Evolutionary conservation across 1,140 invertebrate genomes (phyloP).

Genomic region (Aphis craccivora): DNA sequence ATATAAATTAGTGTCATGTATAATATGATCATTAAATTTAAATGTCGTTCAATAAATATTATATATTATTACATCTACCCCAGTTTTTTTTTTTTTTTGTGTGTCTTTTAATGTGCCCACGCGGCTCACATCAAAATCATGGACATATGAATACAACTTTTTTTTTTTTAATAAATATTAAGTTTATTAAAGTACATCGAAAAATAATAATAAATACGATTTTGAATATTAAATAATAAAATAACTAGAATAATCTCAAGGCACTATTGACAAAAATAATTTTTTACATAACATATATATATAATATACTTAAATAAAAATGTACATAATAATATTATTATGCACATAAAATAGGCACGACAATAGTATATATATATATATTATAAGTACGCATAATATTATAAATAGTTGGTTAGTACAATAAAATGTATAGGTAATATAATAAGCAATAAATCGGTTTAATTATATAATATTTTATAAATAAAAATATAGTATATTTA

Average conservation of each 20-base stretch:
- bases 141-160: too few relatives aligned
- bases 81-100: too few relatives aligned
- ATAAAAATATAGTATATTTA: constrained; percentile 36
- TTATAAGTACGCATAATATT: not conserved
- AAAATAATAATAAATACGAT: constrained; percentile 46
- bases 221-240: constrained; percentile 42
- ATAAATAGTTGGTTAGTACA: constrained; percentile 49
- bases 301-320: too few relatives aligned
- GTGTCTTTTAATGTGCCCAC: too few relatives aligned
- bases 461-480: not conserved
- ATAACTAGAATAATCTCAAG: constrained; percentile 52
- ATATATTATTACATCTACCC: too few relatives aligned
- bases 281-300: not conserved
- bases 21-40: too few relatives aligned
- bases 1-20: too few relatives aligned
- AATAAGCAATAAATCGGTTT: constrained; percentile 19
- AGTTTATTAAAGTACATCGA: not conserved
- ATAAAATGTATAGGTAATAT: not conserved
- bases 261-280: constrained; percentile 22
- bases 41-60: too few relatives aligned
- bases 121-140: too few relatives aligned
- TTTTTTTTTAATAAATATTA: not conserved
- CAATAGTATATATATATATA: not conserved
- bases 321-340: constrained; percentile 15
- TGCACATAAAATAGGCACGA: not conserved